Conservation (phyloP, 92 coral and sea anemone genomes). For the Zoanthus gigantus region DNA sequence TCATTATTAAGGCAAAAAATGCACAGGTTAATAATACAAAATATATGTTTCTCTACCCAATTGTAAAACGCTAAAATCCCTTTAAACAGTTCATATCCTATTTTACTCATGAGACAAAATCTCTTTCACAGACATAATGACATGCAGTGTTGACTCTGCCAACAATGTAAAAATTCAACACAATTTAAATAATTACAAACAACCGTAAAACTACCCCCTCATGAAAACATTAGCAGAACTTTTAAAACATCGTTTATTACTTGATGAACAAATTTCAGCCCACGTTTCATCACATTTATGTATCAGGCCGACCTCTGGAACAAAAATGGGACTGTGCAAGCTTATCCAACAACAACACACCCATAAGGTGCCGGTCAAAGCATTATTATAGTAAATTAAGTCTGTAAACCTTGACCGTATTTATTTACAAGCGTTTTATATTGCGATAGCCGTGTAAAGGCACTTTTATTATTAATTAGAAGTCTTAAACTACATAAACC, state of each 20-base stretch:
- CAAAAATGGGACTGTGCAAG: conserved; percentile 16
- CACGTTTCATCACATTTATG: neutral
- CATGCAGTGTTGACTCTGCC: conserved; percentile 13
- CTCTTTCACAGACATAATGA: neutral
- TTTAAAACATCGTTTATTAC: neutral
- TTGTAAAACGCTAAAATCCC: neutral
- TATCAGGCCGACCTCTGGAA: neutral
- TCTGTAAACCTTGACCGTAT: neutral
- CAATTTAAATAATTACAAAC: neutral
- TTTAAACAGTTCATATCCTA: neutral
- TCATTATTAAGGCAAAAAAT: neutral
- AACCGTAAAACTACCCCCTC: neutral
- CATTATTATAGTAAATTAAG: conserved; percentile 4
- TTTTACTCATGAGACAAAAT: neutral
- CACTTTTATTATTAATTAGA: neutral
- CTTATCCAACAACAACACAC: conserved; percentile 26
- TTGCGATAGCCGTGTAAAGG: conserved; percentile 6
- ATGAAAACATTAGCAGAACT: neutral
- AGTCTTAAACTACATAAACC: neutral
- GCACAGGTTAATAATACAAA: neutral
- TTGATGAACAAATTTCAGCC: too few species aligned
- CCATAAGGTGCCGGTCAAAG: conserved; percentile 55
- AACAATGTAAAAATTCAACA: neutral
- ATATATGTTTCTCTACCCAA: neutral
- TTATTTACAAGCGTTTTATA: neutral